Percentiles rank a stretch among this genome's conserved stretches.
Conservation (phyloP, 2,113 vertebrate genomes). For the Actinemys pallida region DNA sequence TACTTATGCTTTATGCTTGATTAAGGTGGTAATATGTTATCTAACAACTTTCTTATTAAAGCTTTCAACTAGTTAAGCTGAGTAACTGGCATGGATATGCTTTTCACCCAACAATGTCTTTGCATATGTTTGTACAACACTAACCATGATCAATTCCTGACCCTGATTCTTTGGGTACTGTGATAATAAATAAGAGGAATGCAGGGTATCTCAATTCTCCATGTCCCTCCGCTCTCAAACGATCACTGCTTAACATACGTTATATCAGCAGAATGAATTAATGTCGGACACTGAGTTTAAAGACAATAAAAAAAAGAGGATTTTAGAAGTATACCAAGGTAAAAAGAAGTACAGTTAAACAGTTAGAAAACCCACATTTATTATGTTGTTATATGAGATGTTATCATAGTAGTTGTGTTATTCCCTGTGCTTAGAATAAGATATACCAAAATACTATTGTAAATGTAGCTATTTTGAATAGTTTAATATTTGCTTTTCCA, state of each 20-base stretch:
- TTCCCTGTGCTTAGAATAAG: background rate
- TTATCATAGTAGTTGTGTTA: background rate
- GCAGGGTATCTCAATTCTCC: too few species aligned
- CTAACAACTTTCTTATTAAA: too few species aligned
- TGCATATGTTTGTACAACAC: too few species aligned
- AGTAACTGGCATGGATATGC: too few species aligned
- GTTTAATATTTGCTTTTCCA: background rate
- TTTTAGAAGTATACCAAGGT: background rate
- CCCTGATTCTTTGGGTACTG: too few species aligned
- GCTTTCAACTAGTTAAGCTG: too few species aligned
- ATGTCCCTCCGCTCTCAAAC: background rate
- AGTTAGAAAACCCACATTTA: background rate
- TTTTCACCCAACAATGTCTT: too few species aligned
- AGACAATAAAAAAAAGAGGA: background rate
- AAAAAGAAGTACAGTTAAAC: background rate
- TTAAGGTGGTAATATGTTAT: too few species aligned
- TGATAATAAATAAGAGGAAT: too few species aligned
- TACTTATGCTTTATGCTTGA: too few species aligned
- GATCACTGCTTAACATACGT: background rate
- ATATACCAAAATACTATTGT: background rate
- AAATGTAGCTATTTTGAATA: background rate
- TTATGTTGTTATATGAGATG: accelerated
- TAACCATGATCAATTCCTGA: too few species aligned
- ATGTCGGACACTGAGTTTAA: accelerated
- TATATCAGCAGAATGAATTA: background rate